Evolutionary conservation across 2,888 invertebrate genomes (phyloP).

Genomic region (Thymelicus sylvestris): DNA sequence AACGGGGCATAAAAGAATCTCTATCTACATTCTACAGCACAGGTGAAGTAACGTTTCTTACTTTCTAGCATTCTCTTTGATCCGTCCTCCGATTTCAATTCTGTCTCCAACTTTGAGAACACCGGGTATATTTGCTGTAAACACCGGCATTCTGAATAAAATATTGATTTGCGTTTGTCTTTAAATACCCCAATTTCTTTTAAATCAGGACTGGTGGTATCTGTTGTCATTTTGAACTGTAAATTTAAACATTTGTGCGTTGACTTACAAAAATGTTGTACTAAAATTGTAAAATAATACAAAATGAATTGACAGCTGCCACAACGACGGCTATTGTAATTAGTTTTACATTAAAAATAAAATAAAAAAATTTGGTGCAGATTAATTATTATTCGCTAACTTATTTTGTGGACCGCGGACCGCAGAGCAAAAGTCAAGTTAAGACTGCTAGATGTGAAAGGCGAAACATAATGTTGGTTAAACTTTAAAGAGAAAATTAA

Average conservation of each 20-base stretch:
- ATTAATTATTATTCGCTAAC: not conserved
- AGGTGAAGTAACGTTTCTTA: constrained; percentile 49
- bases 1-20: no score
- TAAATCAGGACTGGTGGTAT: constrained; percentile 59
- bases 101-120: constrained; percentile 73
- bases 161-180: constrained; percentile 43
- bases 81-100: constrained; percentile 79
- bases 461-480: no score
- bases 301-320: constrained; percentile 18
- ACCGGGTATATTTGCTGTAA: constrained; percentile 75
- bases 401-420: no score
- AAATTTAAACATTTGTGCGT: constrained; percentile 70
- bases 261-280: constrained; percentile 17
- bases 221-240: constrained; percentile 73
- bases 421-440: no score
- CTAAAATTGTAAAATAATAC: constrained; percentile 16
- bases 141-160: constrained; percentile 70
- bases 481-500: no score
- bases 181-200: constrained; percentile 51
- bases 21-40: not conserved
- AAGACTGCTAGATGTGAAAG: no score
- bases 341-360: constrained; percentile 8
- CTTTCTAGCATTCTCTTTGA: constrained; percentile 79
- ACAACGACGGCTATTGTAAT: constrained; percentile 3
- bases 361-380: not conserved